Percentiles rank a stretch among this genome's conserved stretches.
Conservation (phyloP, 2,797 vertebrate genomes). For the Dallia pectoralis region DNA sequence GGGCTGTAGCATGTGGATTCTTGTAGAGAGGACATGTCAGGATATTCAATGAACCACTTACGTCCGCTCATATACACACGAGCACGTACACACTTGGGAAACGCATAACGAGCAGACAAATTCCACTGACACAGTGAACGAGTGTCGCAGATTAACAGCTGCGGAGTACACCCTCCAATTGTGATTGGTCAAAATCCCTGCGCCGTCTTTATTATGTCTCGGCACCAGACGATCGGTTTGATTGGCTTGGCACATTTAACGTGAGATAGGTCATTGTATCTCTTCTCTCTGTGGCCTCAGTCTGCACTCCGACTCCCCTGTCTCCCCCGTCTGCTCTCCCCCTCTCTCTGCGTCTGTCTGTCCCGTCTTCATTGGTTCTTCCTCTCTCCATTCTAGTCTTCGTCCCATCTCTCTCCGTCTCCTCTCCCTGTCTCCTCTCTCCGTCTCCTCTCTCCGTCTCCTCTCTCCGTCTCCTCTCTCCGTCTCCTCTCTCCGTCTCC, state of each 20-base stretch:
- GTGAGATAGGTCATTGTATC: neutral
- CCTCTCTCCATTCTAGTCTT: too few relatives aligned
- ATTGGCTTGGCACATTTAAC: neutral
- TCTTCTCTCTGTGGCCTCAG: slow-evolving; percentile 1
- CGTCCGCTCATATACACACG: slow-evolving; percentile 7
- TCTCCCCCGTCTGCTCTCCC: too few relatives aligned
- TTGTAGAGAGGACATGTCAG: neutral
- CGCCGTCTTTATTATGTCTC: neutral
- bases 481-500: slow-evolving; percentile 7
- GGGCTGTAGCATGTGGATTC: neutral
- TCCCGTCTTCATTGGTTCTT: neutral
- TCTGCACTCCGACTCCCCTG: too few relatives aligned
- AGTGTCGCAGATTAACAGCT: neutral
- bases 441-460: too few relatives aligned
- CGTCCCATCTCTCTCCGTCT: too few relatives aligned
- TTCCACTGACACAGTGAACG: slow-evolving; percentile 6
- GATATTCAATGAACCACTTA: neutral
- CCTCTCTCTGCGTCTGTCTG: neutral
- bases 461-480: neutral
- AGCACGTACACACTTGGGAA: neutral
- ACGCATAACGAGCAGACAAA: slow-evolving; percentile 29
- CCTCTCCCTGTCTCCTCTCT: too few relatives aligned
- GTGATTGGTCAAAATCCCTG: neutral
- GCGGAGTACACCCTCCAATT: neutral
- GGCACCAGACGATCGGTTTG: neutral